Evolutionary conservation across 2,797 vertebrate genomes (phyloP).

Genomic region (Limnodromus scolopaceus): DNA sequence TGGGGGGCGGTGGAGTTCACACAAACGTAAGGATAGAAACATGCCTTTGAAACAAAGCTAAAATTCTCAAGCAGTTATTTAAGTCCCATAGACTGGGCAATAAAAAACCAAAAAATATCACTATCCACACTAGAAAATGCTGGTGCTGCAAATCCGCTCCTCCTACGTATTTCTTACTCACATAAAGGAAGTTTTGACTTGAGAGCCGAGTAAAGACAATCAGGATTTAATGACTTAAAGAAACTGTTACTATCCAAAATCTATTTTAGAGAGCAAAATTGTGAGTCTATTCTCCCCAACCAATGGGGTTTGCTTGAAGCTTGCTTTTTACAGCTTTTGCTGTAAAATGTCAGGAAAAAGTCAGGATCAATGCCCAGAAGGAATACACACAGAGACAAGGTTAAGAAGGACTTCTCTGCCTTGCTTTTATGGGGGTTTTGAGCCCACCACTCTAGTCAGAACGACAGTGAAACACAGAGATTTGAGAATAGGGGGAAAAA

Average conservation of each 20-base stretch:
- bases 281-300: not conserved
- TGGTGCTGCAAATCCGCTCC: not conserved
- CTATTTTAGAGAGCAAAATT: not conserved
- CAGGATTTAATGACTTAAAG: not conserved
- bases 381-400: not conserved
- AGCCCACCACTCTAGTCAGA: not conserved
- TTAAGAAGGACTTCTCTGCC: not conserved
- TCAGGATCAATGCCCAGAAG: not conserved
- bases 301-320: not conserved
- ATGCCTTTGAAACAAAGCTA: not conserved
- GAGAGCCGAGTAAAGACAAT: not conserved
- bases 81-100: not conserved
- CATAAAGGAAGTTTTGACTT: not conserved
- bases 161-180: not conserved
- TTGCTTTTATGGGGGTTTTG: not conserved
- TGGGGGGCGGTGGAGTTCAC: not conserved
- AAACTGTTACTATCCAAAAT: not conserved
- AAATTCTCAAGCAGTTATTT: constrained; percentile 11
- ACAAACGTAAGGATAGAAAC: not conserved
- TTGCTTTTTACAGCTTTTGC: not conserved
- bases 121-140: not conserved
- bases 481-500: not conserved
- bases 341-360: not conserved
- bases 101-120: not conserved
- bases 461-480: not conserved